These are phyloP conservation scores for Drosophila orena DNA, from an alignment of 1,140 invertebrate species.

Conservation along the genomic window DNA sequence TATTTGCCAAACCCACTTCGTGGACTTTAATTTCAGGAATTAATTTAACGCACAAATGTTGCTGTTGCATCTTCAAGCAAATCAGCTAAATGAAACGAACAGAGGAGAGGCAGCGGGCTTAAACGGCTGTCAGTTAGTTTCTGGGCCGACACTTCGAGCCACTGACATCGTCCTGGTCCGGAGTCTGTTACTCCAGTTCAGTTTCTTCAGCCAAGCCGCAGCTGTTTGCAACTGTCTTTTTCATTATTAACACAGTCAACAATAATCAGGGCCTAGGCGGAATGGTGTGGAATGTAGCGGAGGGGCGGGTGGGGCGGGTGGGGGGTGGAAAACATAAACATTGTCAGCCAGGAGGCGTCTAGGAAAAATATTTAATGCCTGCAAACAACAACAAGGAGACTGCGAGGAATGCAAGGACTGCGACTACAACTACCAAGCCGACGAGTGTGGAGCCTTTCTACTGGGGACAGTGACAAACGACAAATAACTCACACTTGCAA, in stretches of 20 bases:
- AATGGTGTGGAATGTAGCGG: slow-evolving; percentile 11
- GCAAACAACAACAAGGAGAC: slow-evolving; percentile 64
- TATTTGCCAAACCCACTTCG: too few species aligned
- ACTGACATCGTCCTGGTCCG: slow-evolving; percentile 5
- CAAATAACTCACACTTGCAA: slow-evolving; percentile 79
- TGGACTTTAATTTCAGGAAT: too few species aligned
- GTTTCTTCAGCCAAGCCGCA: slow-evolving; percentile 53
- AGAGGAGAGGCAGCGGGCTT: slow-evolving; percentile 9
- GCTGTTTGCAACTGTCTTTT: slow-evolving; percentile 76
- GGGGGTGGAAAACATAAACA: slow-evolving; percentile 61
- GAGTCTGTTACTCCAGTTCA: slow-evolving; percentile 31
- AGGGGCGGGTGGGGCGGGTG: neutral
- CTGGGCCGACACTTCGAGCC: slow-evolving; percentile 32
- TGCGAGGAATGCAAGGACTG: slow-evolving; percentile 48
- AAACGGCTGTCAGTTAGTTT: slow-evolving; percentile 49
- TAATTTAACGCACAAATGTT: neutral
- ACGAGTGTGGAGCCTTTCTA: neutral
- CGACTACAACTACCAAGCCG: slow-evolving; percentile 23
- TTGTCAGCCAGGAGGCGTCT: slow-evolving; percentile 64
- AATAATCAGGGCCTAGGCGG: slow-evolving; percentile 74
- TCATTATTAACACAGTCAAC: slow-evolving; percentile 79
- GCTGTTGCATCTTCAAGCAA: neutral
- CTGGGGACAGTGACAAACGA: slow-evolving; percentile 65
- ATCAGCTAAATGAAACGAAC: slow-evolving; percentile 15
- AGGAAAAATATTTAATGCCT: slow-evolving; percentile 81